Percentiles rank a stretch among this genome's conserved stretches.
These are phyloP conservation scores for Elymnias hypermnestra DNA, from an alignment of 1,140 invertebrate species.

Conservation along the genomic window DNA sequence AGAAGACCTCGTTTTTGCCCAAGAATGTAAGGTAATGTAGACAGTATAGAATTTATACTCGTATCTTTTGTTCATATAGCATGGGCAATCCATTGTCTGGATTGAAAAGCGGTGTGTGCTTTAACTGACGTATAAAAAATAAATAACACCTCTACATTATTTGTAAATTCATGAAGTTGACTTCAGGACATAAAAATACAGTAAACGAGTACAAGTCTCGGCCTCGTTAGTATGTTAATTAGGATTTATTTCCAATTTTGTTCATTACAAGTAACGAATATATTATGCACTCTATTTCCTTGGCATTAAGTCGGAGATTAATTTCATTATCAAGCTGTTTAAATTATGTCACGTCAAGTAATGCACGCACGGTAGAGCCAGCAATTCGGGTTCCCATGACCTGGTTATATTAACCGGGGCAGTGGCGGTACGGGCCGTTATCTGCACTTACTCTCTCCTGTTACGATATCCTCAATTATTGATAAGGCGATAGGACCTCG, in stretches of 20 bases:
- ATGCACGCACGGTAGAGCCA: constrained; percentile 24
- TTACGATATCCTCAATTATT: constrained; percentile 5
- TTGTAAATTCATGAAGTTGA: too few species aligned
- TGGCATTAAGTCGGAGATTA: background rate
- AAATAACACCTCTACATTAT: too few species aligned
- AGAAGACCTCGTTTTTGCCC: too few species aligned
- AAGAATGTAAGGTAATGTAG: too few species aligned
- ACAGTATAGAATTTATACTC: too few species aligned
- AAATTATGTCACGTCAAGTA: constrained; percentile 34
- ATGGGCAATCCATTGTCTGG: too few species aligned
- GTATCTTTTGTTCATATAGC: too few species aligned
- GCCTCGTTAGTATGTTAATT: constrained; percentile 2
- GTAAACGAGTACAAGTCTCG: background rate
- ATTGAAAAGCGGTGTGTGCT: too few species aligned
- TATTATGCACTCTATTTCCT: background rate
- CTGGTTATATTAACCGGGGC: constrained; percentile 30
- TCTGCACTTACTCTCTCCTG: constrained; percentile 9
- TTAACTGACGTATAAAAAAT: too few species aligned
- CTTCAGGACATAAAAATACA: too few species aligned
- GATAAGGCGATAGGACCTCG: constrained; percentile 1
- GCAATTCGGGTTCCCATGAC: constrained; percentile 29
- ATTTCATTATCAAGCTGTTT: constrained; percentile 10
- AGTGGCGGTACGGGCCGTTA: constrained; percentile 13
- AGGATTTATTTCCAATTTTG: constrained; percentile 4
- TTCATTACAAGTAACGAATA: background rate